Evolutionary conservation across 2,797 vertebrate species (phyloP), one percentile per base, ranked within the genome.

Genomic region (Phaenicophaeus curvirostris): DNA sequence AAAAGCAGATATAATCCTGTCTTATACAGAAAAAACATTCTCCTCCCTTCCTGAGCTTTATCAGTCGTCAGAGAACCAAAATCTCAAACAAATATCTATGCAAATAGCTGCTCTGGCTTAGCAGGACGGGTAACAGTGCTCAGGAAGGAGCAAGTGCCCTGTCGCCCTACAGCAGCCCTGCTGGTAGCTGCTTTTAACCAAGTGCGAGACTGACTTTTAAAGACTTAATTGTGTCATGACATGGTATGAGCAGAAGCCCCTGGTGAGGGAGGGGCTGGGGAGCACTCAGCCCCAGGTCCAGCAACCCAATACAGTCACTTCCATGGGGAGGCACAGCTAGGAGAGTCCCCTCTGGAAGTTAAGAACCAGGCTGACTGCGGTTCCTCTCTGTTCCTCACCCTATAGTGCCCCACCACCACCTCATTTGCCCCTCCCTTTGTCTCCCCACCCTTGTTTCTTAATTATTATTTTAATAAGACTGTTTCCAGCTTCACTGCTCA

Each of bases 381-480:
- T 5, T 62, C 83, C 39, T 61, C 74, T 61, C 63, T 25, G 72
- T 73, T 91, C 73, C 91, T 85, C 83, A n/a, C 46, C 41, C 42
- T 23, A 28, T 1, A 75, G 78, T 66, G 91, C 92, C 89, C 93
- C 86, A 93, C 85, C 75, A 57, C 59, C 61, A 54, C 81, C 57
- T 68, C 21, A 1, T 51, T 28, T 33, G 48, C 80, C 46, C 50
- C 55, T 93, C 71, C 46, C 75, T 71, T 53, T 48, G 21, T 28
- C 72, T 87, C 82, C 88, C 50, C 55, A 62, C 44, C 21, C 82
- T 65, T 88, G 57, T 90, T 88, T 95, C 94, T 95, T 93, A 96
- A 96, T 94, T 94, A 95, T 94, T 90, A 96, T 81, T 96, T 96
- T 93, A 92, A 89, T 95, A 97, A 92, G 89, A 85, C 76, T 63